These are phyloP conservation scores for Latheticus oryzae DNA, from an alignment of 2,888 invertebrate genomes.

Conservation along the genomic window DNA sequence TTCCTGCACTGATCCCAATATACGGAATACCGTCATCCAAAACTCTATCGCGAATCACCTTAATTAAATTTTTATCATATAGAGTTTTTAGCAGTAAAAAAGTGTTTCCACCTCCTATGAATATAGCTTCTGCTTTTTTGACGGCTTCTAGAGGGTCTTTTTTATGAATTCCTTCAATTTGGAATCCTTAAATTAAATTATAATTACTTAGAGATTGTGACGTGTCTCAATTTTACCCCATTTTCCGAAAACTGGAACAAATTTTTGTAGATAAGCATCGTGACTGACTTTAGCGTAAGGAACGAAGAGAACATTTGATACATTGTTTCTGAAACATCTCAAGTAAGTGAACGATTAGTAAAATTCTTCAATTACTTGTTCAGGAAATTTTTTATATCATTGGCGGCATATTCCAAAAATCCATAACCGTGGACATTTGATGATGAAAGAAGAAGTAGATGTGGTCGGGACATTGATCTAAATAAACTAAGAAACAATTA, in stretches of 20 bases:
- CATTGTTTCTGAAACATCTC: slow-evolving; percentile 70
- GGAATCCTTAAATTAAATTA: slow-evolving; percentile 65
- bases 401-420: slow-evolving; percentile 75
- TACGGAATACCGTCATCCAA: slow-evolving; percentile 75
- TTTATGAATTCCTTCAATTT: slow-evolving; percentile 76
- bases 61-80: slow-evolving; percentile 76
- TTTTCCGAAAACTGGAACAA: slow-evolving; percentile 70
- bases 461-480: slow-evolving; percentile 17
- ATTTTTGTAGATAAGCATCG: slow-evolving; percentile 73
- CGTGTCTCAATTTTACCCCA: slow-evolving; percentile 76
- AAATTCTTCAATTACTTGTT: slow-evolving; percentile 68
- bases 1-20: slow-evolving; percentile 85
- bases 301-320: slow-evolving; percentile 76
- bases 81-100: slow-evolving; percentile 78
- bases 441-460: slow-evolving; percentile 75
- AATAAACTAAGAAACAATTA: slow-evolving; percentile 11
- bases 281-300: slow-evolving; percentile 80
- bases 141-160: slow-evolving; percentile 69
- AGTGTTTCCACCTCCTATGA: slow-evolving; percentile 86
- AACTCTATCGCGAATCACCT: slow-evolving; percentile 73
- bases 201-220: too few relatives aligned
- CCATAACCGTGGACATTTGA: slow-evolving; percentile 76
- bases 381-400: slow-evolving; percentile 73
- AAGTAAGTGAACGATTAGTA: slow-evolving; percentile 13
- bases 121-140: slow-evolving; percentile 75